Conservation (phyloP, 1,140 invertebrate species). For the Lasioglossum baleicum region DNA sequence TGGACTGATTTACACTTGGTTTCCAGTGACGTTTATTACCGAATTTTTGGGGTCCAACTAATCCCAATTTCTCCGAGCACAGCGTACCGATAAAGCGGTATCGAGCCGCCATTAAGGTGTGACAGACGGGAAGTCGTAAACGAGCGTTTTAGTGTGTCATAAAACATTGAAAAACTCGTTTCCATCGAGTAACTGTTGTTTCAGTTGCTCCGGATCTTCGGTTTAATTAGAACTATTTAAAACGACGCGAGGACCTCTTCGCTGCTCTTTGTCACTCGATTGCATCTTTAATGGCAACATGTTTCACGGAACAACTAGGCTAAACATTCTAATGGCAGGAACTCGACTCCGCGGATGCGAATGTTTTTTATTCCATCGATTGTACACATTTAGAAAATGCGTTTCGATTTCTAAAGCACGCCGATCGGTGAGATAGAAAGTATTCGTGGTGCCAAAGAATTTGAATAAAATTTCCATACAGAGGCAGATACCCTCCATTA, state of each 20-base stretch:
- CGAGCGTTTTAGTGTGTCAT: not conserved
- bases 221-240: not conserved
- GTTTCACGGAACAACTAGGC: too few relatives aligned
- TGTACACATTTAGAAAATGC: too few relatives aligned
- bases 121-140: constrained; percentile 10
- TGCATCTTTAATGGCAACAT: too few relatives aligned
- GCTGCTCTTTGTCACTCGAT: not conserved
- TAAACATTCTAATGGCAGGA: too few relatives aligned
- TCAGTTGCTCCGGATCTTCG: not conserved
- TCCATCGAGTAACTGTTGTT: not conserved
- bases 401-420: not conserved
- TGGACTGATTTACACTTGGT: not conserved
- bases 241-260: not conserved
- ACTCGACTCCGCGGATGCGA: too few relatives aligned
- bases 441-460: not conserved
- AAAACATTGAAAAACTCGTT: constrained; percentile 2
- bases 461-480: not conserved
- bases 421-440: not conserved
- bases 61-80: not conserved
- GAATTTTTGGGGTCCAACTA: not conserved
- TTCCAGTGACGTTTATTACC: not conserved
- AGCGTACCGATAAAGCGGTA: not conserved
- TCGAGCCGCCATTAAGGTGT: not conserved
- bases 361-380: too few relatives aligned
- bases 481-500: not conserved